Conservation (phyloP, 2,888 invertebrate species). For the Phytoseiulus persimilis region DNA sequence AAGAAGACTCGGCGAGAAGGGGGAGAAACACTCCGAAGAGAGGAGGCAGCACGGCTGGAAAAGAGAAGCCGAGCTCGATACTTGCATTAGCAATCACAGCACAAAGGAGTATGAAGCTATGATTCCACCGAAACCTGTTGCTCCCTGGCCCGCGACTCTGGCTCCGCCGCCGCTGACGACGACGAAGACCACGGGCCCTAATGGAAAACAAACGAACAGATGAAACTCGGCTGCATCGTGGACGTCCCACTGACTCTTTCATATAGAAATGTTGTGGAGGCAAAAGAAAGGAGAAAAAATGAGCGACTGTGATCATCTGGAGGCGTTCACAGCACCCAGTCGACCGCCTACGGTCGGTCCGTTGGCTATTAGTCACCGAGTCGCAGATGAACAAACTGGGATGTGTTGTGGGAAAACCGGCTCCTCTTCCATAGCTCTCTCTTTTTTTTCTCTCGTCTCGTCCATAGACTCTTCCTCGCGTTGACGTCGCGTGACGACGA, state of each 20-base stretch:
- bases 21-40: too few relatives aligned
- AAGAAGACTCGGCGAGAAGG: too few relatives aligned
- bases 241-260: background rate
- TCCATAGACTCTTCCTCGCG: background rate
- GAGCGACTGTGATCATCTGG: constrained; percentile 17
- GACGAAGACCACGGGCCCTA: background rate
- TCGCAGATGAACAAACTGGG: background rate
- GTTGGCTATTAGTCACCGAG: background rate
- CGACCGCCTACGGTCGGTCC: background rate
- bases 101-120: background rate
- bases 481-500: background rate
- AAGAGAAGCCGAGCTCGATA: too few relatives aligned
- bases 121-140: background rate
- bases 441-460: background rate
- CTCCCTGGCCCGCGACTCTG: background rate
- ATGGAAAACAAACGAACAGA: constrained; percentile 5
- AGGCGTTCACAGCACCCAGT: background rate
- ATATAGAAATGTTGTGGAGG: background rate
- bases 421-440: background rate
- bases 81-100: background rate
- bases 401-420: background rate
- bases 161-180: background rate
- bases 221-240: background rate
- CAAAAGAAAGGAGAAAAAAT: background rate
- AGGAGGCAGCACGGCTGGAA: too few relatives aligned